These are phyloP conservation scores for Oncorhynchus mykiss DNA, from an alignment of 2,113 vertebrate species.

Conservation along the genomic window DNA sequence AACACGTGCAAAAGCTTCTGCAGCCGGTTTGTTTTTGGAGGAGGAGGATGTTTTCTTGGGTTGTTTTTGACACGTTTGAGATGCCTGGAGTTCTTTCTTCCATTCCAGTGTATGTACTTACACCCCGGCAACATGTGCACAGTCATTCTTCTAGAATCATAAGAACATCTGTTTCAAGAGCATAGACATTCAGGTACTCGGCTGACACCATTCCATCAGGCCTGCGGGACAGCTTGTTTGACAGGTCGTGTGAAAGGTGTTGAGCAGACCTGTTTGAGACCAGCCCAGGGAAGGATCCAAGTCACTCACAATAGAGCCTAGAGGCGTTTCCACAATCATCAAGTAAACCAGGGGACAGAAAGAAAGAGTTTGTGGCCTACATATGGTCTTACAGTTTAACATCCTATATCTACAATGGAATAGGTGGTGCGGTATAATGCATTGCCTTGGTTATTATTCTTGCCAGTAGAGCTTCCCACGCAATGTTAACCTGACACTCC, in stretches of 20 bases:
- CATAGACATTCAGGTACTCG: conserved; percentile 22
- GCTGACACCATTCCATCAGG: background rate
- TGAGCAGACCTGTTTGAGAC: conserved; percentile 10
- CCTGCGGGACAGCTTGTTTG: background rate
- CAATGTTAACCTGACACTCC: background rate
- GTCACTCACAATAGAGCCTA: background rate
- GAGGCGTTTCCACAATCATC: background rate
- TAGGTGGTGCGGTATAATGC: conserved; percentile 5
- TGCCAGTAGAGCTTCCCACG: background rate
- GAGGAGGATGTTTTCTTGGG: conserved; percentile 34
- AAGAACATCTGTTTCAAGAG: no score
- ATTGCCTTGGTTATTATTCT: conserved; percentile 17
- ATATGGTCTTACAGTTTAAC: conserved; percentile 11
- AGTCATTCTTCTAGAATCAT: no score
- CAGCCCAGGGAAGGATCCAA: background rate
- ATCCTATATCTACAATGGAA: no score
- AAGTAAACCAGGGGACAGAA: background rate
- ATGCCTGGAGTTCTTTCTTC: conserved; percentile 45
- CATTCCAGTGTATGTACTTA: conserved; percentile 44
- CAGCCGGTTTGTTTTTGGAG: background rate
- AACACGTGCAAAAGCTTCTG: no score
- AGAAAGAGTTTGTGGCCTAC: conserved; percentile 15
- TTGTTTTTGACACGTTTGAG: conserved; percentile 31
- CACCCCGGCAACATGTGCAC: conserved; percentile 19
- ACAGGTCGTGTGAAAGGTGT: background rate